Evolutionary conservation across 2,113 vertebrate genomes (phyloP), one percentile per base, ranked within the genome.

Genomic region (Charadrius vociferus): DNA sequence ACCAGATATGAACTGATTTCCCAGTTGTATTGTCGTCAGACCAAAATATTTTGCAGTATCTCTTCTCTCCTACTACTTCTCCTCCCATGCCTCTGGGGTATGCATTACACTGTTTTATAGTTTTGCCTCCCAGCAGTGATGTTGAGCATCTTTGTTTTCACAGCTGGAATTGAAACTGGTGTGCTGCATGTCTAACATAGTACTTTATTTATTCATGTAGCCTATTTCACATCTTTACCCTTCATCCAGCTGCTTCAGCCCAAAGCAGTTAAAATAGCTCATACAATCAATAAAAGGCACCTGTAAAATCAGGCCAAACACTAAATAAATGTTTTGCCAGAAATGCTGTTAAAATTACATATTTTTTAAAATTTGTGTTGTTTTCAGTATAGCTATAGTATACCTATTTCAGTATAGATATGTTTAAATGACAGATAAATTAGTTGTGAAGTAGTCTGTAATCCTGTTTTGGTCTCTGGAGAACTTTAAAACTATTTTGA

Each of bases 401-500:
- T n/a, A 90, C 3, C 49, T 53, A 3, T 80, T 93, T 91, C n/a
- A 23, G 11, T 77, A 53, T 26, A 39, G 41, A 53, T 86, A 53
- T 90, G 56, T 91, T 89, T 70, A 93, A 73, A 80, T 53, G 47
- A 65, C 23, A 80, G 36, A 75, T 75, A 89, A 85, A 91, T 75
- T 27, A 75, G 20, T 79, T 90, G 50, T 85, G 71, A 94, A 79
- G 30, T 49, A 52, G 74, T 72, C 53, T 85, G 58, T 81, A 82
- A 82, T 70, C 61, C 14, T 66, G 23, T 55, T 85, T 21, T 75
- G 18, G 9, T 79, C 45, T 85, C 62, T 29, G 37, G 39, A 88
- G 90, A 91, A 55, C 41, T 67, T 81, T 63, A 87, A 85, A 87
- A 79, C 36, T 81, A 7, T 93, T 93, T 86, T 90, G 88, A 88